A percentile compares a stretch with the other conserved stretches of the same genome.
These are phyloP conservation scores for Papilio machaon DNA, from an alignment of 1,140 invertebrate species.

Conservation along the genomic window DNA sequence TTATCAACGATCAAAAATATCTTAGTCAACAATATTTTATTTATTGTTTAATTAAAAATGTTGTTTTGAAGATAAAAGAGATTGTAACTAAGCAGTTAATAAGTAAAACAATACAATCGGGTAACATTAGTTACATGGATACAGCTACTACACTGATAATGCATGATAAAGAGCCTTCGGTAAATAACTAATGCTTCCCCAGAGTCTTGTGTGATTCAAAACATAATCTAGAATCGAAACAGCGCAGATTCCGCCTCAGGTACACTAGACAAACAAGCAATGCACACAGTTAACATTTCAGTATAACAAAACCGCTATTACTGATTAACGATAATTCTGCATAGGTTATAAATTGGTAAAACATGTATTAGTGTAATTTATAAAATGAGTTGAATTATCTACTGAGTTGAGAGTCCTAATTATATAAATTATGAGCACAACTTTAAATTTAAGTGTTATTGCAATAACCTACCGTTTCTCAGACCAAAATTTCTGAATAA, in stretches of 20 bases:
- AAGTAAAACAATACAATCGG: constrained; percentile 23
- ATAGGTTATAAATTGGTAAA: no score
- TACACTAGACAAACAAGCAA: neutral
- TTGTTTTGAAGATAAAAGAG: neutral
- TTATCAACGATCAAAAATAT: neutral
- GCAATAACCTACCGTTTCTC: no score
- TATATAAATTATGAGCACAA: no score
- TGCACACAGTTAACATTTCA: neutral
- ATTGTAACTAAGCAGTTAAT: constrained; percentile 39
- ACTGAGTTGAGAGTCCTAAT: no score
- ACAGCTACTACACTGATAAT: constrained; percentile 15
- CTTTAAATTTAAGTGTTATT: no score
- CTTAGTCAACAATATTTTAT: neutral
- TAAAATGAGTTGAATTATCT: no score
- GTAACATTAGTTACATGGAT: constrained; percentile 22
- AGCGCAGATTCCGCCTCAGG: constrained; percentile 3
- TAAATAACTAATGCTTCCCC: constrained; percentile 36
- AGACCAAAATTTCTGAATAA: no score
- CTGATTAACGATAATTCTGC: no score
- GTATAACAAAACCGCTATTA: neutral
- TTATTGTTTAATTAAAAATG: neutral
- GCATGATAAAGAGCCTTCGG: constrained; percentile 30
- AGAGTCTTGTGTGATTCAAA: constrained; percentile 21
- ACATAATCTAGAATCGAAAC: constrained; percentile 29
- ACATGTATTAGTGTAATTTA: no score